phyloP scores from a whole-genome alignment of 2,113 vertebrate genomes.

The Leucosticte australis region DNA sequence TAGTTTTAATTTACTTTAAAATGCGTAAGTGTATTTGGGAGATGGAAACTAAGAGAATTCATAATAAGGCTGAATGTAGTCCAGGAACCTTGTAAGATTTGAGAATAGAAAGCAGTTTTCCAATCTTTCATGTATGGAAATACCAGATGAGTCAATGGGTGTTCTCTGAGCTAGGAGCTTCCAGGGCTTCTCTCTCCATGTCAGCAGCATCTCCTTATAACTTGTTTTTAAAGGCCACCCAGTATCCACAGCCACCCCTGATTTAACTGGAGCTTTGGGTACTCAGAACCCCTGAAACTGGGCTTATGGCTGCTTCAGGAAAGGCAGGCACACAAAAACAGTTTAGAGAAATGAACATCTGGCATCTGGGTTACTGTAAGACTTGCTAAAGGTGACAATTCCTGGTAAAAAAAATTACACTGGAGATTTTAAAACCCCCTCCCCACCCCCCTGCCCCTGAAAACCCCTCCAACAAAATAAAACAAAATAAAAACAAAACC shows the following conservation, averaged over 20 bases:
- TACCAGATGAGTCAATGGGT: conserved; percentile 24
- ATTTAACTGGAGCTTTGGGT: conserved; percentile 6
- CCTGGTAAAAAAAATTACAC: conserved; percentile 56
- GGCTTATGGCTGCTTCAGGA: neutral
- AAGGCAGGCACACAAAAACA: neutral
- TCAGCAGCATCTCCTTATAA: neutral
- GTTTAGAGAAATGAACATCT: conserved; percentile 30
- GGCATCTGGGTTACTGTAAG: conserved; percentile 40
- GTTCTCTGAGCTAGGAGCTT: neutral
- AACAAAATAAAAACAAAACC: neutral
- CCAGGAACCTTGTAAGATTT: neutral
- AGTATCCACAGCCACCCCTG: neutral
- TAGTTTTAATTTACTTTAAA: neutral
- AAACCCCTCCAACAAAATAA: neutral
- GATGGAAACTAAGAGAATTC: neutral
- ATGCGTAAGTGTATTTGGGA: neutral
- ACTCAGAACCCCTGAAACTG: neutral
- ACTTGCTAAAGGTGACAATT: conserved; percentile 51
- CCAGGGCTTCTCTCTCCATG: neutral
- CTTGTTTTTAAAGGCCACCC: neutral
- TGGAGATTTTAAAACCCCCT: neutral
- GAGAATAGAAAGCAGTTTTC: conserved; percentile 26
- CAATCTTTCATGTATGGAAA: conserved; percentile 29
- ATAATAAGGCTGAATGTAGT: neutral
- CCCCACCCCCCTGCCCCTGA: too few species aligned